Base-by-base conservation (phyloP, 2,888 invertebrate species). In the Folsomia candida region DNA sequence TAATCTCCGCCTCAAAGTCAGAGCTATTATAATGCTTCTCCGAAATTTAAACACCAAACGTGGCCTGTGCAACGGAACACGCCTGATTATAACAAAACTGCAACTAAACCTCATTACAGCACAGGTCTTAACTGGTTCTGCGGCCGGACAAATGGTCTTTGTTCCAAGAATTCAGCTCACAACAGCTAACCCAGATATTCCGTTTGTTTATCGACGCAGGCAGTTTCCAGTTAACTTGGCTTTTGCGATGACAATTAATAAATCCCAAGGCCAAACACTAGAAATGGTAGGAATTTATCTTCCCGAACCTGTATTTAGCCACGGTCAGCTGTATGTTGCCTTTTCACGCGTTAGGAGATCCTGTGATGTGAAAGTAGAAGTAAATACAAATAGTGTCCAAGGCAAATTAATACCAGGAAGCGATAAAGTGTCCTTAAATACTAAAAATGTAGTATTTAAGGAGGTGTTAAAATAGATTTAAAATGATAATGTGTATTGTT, bases 21-120 rank as follows among this genome's bases (percentile, higher is more conserved):
- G 77, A 11, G 28, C 68, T 24, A 67, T 78, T 29, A 67, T 80
- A 47, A 77, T 80, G 72, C 68, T 79, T 3, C 51, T 78, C 4
- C 26, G 78, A 66, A 79, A 80, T 67, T n/a, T n/a, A n/a, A n/a
- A n/a, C n/a, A n/a, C n/a, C n/a, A n/a, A n/a, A n/a, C n/a, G n/a
- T n/a, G n/a, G 29, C 80, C 1, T 68, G 76, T 22, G 58, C 65
- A 1, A 67, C 28, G 26, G 78, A 1, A 75, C 75, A n/a, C 18
- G 75, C 60, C 54, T 78, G 51, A 63, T 75, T 20, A 67, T 79
- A 14, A 37, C 47, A 28, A 0, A 2, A 18, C 57, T 72, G 20
- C 47, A 47, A 20, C 11, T 11, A 4, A 63, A 78, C 51, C 9
- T 76, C 1, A 75, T 79, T 9, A 22, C 57, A 25, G 75, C 72